Evolutionary conservation across 2,888 invertebrate species (phyloP), one percentile per base, ranked within the genome.

Genomic region (Asteroscopus sphinx): DNA sequence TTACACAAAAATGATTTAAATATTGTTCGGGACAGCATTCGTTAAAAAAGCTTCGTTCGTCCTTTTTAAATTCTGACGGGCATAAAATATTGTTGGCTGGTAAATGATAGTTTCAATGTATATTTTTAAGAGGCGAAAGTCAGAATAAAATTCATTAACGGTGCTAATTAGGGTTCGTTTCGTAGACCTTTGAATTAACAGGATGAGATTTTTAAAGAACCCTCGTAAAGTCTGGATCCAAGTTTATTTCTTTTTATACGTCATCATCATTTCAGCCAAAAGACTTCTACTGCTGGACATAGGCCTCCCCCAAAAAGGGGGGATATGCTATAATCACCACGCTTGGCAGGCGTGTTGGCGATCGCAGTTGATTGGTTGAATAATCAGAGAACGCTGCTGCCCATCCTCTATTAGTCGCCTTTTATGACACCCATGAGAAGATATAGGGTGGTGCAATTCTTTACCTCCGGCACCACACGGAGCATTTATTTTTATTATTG

Each of bases 1-100:
- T 42, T 28, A 42, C 37, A 30, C 48, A 65, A 66, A 72, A 65
- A 54, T 61, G 36, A 54, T 59, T 51, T 15, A 63, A 68, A 69
- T 74, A 65, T 77, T 66, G 51, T 79, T 60, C 47, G 49, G 56
- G 39, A 53, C 48, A 47, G 44, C 37, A 35, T 45, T 67, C 56
- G 51, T 61, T 33, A 45, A 52, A 67, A 63, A 56, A 45, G 16
- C 12, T 40, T 33, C 9, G n/a, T n/a, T n/a, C 2, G 30, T 16
- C 7, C 36, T 52, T 62, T 67, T 51, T 6, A 54, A 54, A 51
- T 55, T 40, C 3, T 21, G 15, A 30, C 40, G 28, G 25, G 9
- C 11, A 26, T 44, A 26, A 61, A 55, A 48, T 41, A 25, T 67
- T 67, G 47, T 56, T 13, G 16, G 12, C 15, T 6, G 7, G 51